Evolutionary conservation across 2,113 vertebrate species (phyloP), one percentile per base, ranked within the genome.

Genomic region (Pycnonotus jocosus): DNA sequence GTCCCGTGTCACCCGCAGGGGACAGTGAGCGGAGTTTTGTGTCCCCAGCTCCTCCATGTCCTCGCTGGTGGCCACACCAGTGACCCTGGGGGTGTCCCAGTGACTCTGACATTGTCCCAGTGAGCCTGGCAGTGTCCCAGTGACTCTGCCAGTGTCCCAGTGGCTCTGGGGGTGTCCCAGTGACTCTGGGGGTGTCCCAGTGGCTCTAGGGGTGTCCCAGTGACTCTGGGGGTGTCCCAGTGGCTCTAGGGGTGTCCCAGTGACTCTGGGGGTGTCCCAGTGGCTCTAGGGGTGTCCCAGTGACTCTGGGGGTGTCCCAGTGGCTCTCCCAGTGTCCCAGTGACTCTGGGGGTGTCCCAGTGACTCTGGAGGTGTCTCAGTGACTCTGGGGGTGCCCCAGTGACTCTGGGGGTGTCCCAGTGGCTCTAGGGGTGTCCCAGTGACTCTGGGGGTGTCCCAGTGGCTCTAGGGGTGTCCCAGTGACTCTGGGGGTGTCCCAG

Each of bases 1-100:
- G 71, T 11, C 12, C 18, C 1, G 4, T 19, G 64, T 64, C 48
- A 33, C 64, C 54, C 19, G 7, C 35, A 4, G 30, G 65, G 56
- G 23, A 20, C 1, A 2, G 44, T 13, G 4, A n/a, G 38, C 0
- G 1, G 33, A 6, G 58, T 74, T 6, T 0, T 3, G 42, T 10
- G 51, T 7, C 16, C 40, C 14, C 27, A 3, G 54, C 42, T 44
- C 31, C 0, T 4, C 38, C 6, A 1, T 12, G 42, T 15, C 37
- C 58, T 58, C 3, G 0, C 71, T 12, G 77, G 37, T 2, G 18
- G 30, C 3, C 1, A 1, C 7, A 1, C 8, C 31, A 5, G 42
- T 18, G 44, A 0, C 24, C 2, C 44, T 19, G 64, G 44, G 1
- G 9, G 19, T 42, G 27, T 13, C 61, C 11, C 58, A 0, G 61